Conservation (phyloP, 1,140 invertebrate species). For the Nilaparvata lugens region DNA sequence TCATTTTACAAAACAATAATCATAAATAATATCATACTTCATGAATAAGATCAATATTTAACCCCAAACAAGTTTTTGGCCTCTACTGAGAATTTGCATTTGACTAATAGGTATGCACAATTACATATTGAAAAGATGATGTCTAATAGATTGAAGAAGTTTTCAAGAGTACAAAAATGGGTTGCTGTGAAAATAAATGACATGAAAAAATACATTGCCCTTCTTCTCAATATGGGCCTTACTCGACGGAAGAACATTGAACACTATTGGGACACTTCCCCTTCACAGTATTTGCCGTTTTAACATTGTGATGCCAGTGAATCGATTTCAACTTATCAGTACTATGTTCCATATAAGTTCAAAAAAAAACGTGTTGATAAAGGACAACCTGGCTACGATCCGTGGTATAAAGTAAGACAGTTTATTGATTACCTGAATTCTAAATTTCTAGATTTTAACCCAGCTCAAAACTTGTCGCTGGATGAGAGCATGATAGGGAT, state of each 20-base stretch:
- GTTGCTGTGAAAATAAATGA: neutral
- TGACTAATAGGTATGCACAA: neutral
- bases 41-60: no score
- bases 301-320: neutral
- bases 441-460: neutral
- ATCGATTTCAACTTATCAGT: neutral
- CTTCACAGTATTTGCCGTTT: neutral
- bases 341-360: neutral
- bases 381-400: neutral
- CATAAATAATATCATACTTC: no score
- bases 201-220: constrained; percentile 6
- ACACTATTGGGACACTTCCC: neutral
- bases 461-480: neutral
- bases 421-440: neutral
- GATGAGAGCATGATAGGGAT: constrained; percentile 11
- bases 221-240: constrained; percentile 8
- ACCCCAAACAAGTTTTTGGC: no score
- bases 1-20: no score
- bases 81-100: no score
- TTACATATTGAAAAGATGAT: neutral
- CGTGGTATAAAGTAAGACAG: constrained; percentile 4
- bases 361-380: neutral
- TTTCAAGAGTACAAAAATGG: neutral
- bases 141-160: neutral
- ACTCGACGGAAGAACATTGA: constrained; percentile 1